phyloP scores from a whole-genome alignment of 2,888 invertebrate genomes.

The Drosophila maculinotata region DNA sequence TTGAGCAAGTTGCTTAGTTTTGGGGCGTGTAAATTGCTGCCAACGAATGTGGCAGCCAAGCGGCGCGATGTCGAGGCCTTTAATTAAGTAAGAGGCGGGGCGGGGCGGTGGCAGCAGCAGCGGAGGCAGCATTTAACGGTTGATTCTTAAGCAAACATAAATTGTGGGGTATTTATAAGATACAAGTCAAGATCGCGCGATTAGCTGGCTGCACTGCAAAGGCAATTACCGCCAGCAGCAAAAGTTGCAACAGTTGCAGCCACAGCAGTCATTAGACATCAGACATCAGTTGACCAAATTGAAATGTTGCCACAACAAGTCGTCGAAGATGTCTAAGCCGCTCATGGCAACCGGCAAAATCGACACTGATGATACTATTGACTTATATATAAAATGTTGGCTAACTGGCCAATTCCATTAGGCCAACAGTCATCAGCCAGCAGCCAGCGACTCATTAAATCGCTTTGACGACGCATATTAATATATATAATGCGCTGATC shows the following conservation, averaged over 20 bases:
- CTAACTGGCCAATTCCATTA: constrained; percentile 30
- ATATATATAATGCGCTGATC: constrained; percentile 40
- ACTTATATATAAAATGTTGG: constrained; percentile 18
- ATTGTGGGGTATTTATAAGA: constrained; percentile 75
- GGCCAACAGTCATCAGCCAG: constrained; percentile 23
- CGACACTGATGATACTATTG: constrained; percentile 26
- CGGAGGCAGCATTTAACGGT: constrained; percentile 64
- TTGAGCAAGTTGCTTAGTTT: constrained; percentile 57
- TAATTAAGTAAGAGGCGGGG: constrained; percentile 43
- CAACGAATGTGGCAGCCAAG: constrained; percentile 40
- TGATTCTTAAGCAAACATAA: constrained; percentile 71
- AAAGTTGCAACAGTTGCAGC: constrained; percentile 18
- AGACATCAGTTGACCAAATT: constrained; percentile 60
- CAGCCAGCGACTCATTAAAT: constrained; percentile 47
- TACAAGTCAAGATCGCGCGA: constrained; percentile 67
- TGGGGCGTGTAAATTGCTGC: constrained; percentile 65
- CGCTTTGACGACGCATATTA: too few relatives aligned
- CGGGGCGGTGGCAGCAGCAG: too few relatives aligned
- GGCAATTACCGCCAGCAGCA: constrained; percentile 40
- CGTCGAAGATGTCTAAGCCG: constrained; percentile 14
- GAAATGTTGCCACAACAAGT: constrained; percentile 63
- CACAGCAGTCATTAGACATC: constrained; percentile 32
- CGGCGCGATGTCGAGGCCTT: constrained; percentile 28
- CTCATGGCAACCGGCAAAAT: constrained; percentile 18
- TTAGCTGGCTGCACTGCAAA: constrained; percentile 45